Evolutionary conservation across 2,888 invertebrate species (phyloP), one percentile per base, ranked within the genome.

Genomic region (Torymus aiolomorphi): DNA sequence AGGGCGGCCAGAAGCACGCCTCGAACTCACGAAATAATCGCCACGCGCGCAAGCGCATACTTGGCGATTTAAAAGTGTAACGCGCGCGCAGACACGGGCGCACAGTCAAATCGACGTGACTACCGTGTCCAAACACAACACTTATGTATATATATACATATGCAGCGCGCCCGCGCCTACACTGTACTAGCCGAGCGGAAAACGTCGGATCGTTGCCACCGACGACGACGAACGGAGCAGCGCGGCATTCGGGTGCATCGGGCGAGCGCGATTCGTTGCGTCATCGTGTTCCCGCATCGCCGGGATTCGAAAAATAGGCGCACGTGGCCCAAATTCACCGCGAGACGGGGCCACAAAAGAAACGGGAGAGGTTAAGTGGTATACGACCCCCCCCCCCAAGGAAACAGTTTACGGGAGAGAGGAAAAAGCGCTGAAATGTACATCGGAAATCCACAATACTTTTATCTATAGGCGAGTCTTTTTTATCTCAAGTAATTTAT

Each of bases 241-340:
- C 31, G 54, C 12, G 59, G 24, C 63, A 69, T 52, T 77, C 52
- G 71, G 77, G 66, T 78, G 71, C 77, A 78, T 72, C 42, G 59
- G 65, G 71, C 65, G 63, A 62, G 52, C 65, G 57, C 66, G 16
- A 71, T 59, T 54, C 77, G n/a, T 77, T 72, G 71, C 71, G 61
- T 71, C 71, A 76, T 49, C 63, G 20, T 20, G 63, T 16, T 16
- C 49, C 42, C 10, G 49, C 59, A n/a, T 14, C 51, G 14, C 24
- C 12, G 3, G 52, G 18, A 20, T 42, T 79, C 83, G 82, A 82
- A 83, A 85, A 86, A 85, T 85, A 84, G 84, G 84, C 4, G 31
- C 83, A 84, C 84, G 81, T 80, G 84, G 80, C 83, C 85, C 84
- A 82, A 84, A 85, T 86, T 85, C 83, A 70, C 81, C 77, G 54